Conservation (phyloP, 2,888 invertebrate species). For the Schrankia costaestrigalis region DNA sequence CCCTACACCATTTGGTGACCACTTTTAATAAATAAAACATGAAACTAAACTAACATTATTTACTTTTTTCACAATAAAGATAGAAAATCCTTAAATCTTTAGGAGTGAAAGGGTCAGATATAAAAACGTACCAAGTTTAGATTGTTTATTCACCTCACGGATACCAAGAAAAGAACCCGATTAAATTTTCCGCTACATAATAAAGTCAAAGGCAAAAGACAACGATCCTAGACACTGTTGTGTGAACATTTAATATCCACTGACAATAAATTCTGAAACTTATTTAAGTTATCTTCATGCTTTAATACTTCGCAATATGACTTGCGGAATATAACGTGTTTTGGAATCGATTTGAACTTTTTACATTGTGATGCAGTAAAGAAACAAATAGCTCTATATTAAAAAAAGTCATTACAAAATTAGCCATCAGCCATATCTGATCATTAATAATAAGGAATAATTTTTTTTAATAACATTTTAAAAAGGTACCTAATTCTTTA, state of each 20-base stretch:
- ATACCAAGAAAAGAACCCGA: slow-evolving; percentile 64
- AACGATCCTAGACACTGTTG: slow-evolving; percentile 32
- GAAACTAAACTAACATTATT: no score
- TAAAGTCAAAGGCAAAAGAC: slow-evolving; percentile 55
- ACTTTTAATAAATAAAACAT: no score
- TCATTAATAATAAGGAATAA: no score
- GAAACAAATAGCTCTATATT: no score
- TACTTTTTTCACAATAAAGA: slow-evolving; percentile 3
- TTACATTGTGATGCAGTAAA: no score
- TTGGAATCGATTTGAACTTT: no score
- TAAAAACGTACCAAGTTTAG: slow-evolving; percentile 36
- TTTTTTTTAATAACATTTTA: no score
- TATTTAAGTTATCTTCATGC: slow-evolving; percentile 20
- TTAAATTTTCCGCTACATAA: slow-evolving; percentile 75
- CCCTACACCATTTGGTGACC: no score
- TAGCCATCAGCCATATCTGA: no score
- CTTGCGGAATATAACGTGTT: slow-evolving; percentile 8
- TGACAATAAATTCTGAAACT: slow-evolving; percentile 24
- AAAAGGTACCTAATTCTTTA: no score
- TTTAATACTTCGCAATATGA: slow-evolving; percentile 12
- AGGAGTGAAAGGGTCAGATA: slow-evolving; percentile 39
- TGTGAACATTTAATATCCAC: slow-evolving; percentile 34
- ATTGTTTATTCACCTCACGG: slow-evolving; percentile 71
- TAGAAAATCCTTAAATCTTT: slow-evolving; percentile 31
- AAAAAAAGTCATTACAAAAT: no score